Conservation (phyloP, 2,888 invertebrate species). For the Desoria tigrina region DNA sequence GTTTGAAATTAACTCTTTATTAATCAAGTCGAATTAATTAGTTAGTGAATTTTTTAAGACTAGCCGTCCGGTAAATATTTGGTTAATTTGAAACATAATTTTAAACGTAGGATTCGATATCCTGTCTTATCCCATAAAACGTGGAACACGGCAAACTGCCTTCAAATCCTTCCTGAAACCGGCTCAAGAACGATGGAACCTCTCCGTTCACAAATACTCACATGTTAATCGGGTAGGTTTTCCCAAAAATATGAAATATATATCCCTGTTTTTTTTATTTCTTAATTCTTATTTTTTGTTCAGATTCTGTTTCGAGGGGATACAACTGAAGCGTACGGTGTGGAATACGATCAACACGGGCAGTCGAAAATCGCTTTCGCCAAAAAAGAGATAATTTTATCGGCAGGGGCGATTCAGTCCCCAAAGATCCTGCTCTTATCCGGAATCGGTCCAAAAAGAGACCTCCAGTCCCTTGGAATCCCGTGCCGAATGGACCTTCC, state of each 20-base stretch:
- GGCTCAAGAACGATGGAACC: constrained; percentile 24
- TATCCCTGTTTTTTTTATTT: too few relatives aligned
- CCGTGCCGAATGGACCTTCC: constrained; percentile 17
- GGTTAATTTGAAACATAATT: too few relatives aligned
- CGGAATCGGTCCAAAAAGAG: constrained; percentile 40
- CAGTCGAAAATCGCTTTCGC: constrained; percentile 32
- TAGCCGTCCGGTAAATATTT: too few relatives aligned
- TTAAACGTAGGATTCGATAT: constrained; percentile 36
- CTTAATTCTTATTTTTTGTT: too few relatives aligned
- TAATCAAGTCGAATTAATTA: background rate
- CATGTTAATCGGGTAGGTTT: constrained; percentile 30
- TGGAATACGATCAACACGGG: constrained; percentile 43
- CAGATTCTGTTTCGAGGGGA: constrained; percentile 30
- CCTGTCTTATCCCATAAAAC: constrained; percentile 27
- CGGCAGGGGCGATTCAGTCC: constrained; percentile 38
- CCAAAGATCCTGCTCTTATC: constrained; percentile 37
- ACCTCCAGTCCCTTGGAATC: constrained; percentile 38
- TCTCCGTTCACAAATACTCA: constrained; percentile 38
- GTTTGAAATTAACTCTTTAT: constrained; percentile 18
- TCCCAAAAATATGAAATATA: background rate
- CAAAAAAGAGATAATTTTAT: constrained; percentile 38
- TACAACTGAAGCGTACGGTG: constrained; percentile 39
- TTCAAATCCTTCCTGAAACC: constrained; percentile 34
- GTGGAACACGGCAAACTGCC: constrained; percentile 30
- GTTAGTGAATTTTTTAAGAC: too few relatives aligned